Evolutionary conservation across 2,888 invertebrate genomes (phyloP), one percentile per base, ranked within the genome.

Genomic region (Agrochola macilenta): DNA sequence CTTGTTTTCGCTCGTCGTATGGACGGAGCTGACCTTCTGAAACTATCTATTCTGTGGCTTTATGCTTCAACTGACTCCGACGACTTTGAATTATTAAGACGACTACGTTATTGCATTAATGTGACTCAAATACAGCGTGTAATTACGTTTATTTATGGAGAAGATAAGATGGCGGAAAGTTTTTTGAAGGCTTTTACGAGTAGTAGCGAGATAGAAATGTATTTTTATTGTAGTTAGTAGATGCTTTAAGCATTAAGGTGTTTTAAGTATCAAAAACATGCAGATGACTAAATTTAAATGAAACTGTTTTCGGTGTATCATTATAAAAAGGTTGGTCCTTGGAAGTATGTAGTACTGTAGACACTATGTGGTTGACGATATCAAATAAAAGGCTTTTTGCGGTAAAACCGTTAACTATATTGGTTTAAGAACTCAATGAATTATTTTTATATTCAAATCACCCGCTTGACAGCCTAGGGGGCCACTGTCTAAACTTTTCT

Each of bases 11-110:
- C 3, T 26, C 66, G 4, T 14, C 35, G 9, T 35, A 35, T 35
- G 35, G 5, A 68, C 23, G 4, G 5, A 68, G 60, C 11, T 2
- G 35, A 20, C 17, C 43, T 79, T 83, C 83, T 83, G 58, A n/a
- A 4, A 0, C 9, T 14, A 14, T 46, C 2, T 83, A 1, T 71
- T 76, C 79, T 65, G 64, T 80, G 63, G 74, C 65, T 76, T 17
- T 63, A 77, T 57, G 68, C 70, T 76, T 60, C 54, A 77, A 84
- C 79, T 79, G 78, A 71, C 82, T 80, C 78, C 73, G 66, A 72
- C 72, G 78, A 79, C 81, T 74, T 82, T 90, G 90, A 91, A 92
- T 92, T 88, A 92, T 92, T 91, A 79, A 91, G 87, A 87, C 76
- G 77, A 84, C 86, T 81, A 75, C 77, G 80, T 86, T 89, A 88